These are phyloP conservation scores for Agrotis puta DNA, from an alignment of 2,888 invertebrate species.

Conservation along the genomic window DNA sequence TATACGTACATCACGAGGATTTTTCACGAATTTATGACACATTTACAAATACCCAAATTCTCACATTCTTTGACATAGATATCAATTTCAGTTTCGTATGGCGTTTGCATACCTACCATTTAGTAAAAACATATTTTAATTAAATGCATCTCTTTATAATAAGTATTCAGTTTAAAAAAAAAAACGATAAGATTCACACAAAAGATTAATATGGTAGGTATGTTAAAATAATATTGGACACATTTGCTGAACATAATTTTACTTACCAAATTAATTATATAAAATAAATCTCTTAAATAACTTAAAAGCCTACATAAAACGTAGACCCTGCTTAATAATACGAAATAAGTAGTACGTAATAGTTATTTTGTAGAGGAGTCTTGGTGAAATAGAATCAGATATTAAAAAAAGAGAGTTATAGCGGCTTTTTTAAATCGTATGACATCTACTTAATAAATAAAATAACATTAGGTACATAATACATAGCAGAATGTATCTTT, in stretches of 20 bases:
- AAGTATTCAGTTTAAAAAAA: slow-evolving; percentile 41
- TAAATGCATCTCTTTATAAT: slow-evolving; percentile 53
- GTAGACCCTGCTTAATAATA: slow-evolving; percentile 85
- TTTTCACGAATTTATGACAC: slow-evolving; percentile 68
- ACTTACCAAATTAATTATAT: slow-evolving; percentile 71
- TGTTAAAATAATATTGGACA: slow-evolving; percentile 52
- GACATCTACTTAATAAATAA: slow-evolving; percentile 59
- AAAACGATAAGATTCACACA: slow-evolving; percentile 42
- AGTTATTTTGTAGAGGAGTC: slow-evolving; percentile 71
- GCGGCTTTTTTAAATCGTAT: slow-evolving; percentile 55
- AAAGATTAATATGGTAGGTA: slow-evolving; percentile 48
- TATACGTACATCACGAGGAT: slow-evolving; percentile 62
- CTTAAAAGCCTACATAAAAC: slow-evolving; percentile 89
- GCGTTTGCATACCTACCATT: slow-evolving; percentile 56
- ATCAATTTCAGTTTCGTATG: slow-evolving; percentile 57
- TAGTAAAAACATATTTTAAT: slow-evolving; percentile 43
- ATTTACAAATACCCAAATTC: slow-evolving; percentile 61
- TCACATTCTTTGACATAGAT: slow-evolving; percentile 61
- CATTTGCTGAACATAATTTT: slow-evolving; percentile 65
- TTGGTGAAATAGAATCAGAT: slow-evolving; percentile 66
- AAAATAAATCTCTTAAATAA: slow-evolving; percentile 81
- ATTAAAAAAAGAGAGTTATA: slow-evolving; percentile 54
- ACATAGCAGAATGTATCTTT: slow-evolving; percentile 34
- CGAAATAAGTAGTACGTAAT: slow-evolving; percentile 76
- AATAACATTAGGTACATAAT: slow-evolving; percentile 33